A percentile compares a stretch with the other conserved stretches of the same genome.
phyloP scores from a whole-genome alignment of 2,113 vertebrate species.

The Apteryx mantelli region DNA sequence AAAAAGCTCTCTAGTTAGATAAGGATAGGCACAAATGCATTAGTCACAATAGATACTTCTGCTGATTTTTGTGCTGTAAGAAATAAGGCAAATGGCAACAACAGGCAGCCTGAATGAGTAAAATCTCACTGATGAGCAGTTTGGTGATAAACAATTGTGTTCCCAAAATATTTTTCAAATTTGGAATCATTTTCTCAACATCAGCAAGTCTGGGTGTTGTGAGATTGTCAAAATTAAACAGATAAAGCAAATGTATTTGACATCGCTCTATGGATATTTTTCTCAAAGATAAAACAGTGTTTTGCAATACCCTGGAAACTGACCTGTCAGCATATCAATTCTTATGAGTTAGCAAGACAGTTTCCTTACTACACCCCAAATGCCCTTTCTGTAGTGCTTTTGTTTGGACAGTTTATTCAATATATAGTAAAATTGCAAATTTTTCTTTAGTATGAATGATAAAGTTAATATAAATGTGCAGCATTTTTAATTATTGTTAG shows the following conservation, averaged over 20 bases:
- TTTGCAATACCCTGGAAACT: constrained; percentile 16
- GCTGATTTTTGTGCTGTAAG: constrained; percentile 47
- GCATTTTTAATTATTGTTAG: background rate
- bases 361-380: background rate
- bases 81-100: constrained; percentile 50
- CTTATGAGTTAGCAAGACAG: background rate
- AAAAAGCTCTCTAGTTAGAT: constrained; percentile 34
- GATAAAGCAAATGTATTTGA: constrained; percentile 1
- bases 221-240: constrained; percentile 22
- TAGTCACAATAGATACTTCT: constrained; percentile 53
- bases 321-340: background rate
- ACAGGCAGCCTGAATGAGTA: constrained; percentile 17
- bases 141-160: constrained; percentile 15
- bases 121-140: constrained; percentile 55
- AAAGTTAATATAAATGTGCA: background rate
- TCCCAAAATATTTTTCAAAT: constrained; percentile 49
- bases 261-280: background rate
- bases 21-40: constrained; percentile 27
- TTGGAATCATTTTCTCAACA: background rate
- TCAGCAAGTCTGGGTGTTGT: constrained; percentile 36
- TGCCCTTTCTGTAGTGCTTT: background rate
- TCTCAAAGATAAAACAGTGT: background rate
- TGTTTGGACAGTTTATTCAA: background rate
- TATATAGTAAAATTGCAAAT: background rate
- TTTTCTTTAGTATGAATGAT: background rate